A percentile compares a stretch with the other conserved stretches of the same genome.
phyloP scores from a whole-genome alignment of 2,888 invertebrate genomes.

The Acronicta alni region DNA sequence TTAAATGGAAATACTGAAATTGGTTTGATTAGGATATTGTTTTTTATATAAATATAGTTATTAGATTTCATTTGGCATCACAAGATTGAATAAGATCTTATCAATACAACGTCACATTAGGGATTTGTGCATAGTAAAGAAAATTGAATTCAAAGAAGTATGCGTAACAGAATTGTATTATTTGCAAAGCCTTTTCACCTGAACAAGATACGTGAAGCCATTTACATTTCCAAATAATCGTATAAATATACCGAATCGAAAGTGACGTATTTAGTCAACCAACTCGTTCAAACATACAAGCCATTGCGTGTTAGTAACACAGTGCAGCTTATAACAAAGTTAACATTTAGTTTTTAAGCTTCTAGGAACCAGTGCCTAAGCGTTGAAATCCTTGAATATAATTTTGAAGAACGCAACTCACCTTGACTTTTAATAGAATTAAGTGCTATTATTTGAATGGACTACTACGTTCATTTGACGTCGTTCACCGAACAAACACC shows the following conservation, averaged over 20 bases:
- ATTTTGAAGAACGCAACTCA: slow-evolving; percentile 1
- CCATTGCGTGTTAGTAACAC: neutral
- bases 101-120: slow-evolving; percentile 41
- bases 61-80: slow-evolving; percentile 19
- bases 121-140: slow-evolving; percentile 45
- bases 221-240: slow-evolving; percentile 44
- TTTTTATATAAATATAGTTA: slow-evolving; percentile 1
- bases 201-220: slow-evolving; percentile 37
- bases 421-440: slow-evolving; percentile 7
- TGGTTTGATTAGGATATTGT: no score
- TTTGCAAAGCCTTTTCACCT: slow-evolving; percentile 32
- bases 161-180: slow-evolving; percentile 42
- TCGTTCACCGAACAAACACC: slow-evolving; percentile 23
- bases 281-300: neutral
- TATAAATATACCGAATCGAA: slow-evolving; percentile 14
- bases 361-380: slow-evolving; percentile 2
- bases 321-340: neutral
- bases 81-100: slow-evolving; percentile 27
- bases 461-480: slow-evolving; percentile 15
- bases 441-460: slow-evolving; percentile 16
- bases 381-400: slow-evolving; percentile 1
- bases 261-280: slow-evolving; percentile 4
- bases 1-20: no score
- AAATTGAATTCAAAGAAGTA: slow-evolving; percentile 49
- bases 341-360: neutral